phyloP scores from a whole-genome alignment of 2,888 invertebrate species.

The Cryptocheilus praepositus region DNA sequence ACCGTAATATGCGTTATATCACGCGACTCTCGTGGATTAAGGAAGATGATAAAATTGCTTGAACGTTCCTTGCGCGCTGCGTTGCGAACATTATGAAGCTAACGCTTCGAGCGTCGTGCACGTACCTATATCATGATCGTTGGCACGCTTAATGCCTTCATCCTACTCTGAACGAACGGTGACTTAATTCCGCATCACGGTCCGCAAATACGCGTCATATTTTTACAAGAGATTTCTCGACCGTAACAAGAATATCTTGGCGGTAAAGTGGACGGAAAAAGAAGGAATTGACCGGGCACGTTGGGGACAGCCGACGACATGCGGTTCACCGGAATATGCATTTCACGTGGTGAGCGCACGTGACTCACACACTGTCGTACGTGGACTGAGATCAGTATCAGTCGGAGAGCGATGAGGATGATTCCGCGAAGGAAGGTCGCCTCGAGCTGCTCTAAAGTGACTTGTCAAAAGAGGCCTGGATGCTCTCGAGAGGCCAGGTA shows the following conservation, averaged over 20 bases:
- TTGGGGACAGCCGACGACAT: conserved; percentile 17
- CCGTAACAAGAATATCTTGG: too few relatives aligned
- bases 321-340: conserved; percentile 39
- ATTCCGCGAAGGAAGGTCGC: conserved; percentile 51
- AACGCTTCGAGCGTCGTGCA: too few relatives aligned
- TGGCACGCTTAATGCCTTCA: too few relatives aligned
- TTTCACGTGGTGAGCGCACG: conserved; percentile 22
- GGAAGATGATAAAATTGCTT: conserved; percentile 44
- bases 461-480: conserved; percentile 52
- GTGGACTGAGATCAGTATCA: conserved; percentile 39
- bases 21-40: conserved; percentile 48
- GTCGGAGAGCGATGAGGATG: conserved; percentile 37
- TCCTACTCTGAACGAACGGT: too few relatives aligned
- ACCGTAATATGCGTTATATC: conserved; percentile 36
- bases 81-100: conserved; percentile 15
- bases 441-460: conserved; percentile 42
- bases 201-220: too few relatives aligned
- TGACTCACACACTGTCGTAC: too few relatives aligned
- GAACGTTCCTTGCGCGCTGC: conserved; percentile 12
- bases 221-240: too few relatives aligned
- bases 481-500: conserved; percentile 36
- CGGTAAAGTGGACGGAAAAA: too few relatives aligned
- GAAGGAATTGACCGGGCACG: conserved; percentile 23
- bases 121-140: too few relatives aligned
- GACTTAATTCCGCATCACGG: too few relatives aligned